Evolutionary conservation across 2,113 vertebrate species (phyloP).

Genomic region (Fregata magnificens): DNA sequence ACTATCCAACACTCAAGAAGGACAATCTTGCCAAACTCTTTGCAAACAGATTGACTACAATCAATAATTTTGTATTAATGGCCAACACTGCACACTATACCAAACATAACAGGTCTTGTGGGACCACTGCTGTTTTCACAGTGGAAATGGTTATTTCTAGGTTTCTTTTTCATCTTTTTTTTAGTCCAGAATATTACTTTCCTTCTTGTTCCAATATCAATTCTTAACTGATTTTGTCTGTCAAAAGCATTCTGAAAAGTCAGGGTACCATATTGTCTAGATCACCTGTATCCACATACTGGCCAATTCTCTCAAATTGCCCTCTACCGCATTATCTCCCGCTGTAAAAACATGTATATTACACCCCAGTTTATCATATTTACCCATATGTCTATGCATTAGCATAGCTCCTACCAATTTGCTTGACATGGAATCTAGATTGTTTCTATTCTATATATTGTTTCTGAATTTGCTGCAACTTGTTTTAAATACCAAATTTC

Average conservation of each 20-base stretch:
- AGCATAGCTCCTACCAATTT: background rate
- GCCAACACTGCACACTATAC: background rate
- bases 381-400: background rate
- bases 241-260: background rate
- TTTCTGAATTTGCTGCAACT: background rate
- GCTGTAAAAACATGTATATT: background rate
- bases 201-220: background rate
- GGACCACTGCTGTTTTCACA: background rate
- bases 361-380: background rate
- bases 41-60: background rate
- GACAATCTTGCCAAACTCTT: background rate
- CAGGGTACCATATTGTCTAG: accelerated
- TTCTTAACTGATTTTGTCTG: background rate
- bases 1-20: background rate
- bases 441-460: background rate
- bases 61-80: background rate
- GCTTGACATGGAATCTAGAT: background rate
- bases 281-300: background rate
- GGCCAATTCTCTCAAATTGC: background rate
- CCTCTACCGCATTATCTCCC: background rate
- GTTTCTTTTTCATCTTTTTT: background rate
- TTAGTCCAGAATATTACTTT: background rate
- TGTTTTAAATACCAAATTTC: background rate
- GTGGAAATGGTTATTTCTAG: background rate
- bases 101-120: background rate